phyloP scores from a whole-genome alignment of 2,888 invertebrate species.

The Eudasyphora cyanicolor region DNA sequence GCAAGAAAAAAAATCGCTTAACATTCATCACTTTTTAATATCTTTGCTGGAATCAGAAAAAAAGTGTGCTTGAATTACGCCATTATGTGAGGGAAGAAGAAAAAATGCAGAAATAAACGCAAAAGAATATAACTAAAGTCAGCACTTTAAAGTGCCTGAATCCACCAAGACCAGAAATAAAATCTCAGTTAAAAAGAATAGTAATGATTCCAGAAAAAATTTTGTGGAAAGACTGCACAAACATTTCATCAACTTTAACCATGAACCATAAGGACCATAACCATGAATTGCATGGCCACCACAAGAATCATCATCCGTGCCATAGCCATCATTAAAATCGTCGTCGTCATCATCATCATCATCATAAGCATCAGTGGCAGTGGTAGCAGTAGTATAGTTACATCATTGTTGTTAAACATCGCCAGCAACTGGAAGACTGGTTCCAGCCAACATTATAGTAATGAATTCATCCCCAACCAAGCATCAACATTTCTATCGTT shows the following conservation, averaged over 20 bases:
- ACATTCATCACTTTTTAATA: slow-evolving; percentile 23
- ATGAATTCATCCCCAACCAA: slow-evolving; percentile 20
- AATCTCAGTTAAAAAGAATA: neutral
- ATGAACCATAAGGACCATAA: neutral
- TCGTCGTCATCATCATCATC: neutral
- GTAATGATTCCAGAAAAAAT: neutral
- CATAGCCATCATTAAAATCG: slow-evolving; percentile 2
- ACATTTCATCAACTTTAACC: neutral
- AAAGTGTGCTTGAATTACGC: slow-evolving; percentile 18
- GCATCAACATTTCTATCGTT: neutral
- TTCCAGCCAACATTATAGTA: neutral
- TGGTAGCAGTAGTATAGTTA: too few species aligned
- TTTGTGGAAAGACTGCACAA: neutral
- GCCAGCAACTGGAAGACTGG: neutral
- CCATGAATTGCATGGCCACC: slow-evolving; percentile 2
- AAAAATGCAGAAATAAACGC: neutral
- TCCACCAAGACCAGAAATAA: neutral
- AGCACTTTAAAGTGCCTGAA: too few species aligned
- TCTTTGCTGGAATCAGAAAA: slow-evolving; percentile 28
- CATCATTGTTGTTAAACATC: too few species aligned
- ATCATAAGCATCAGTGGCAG: neutral
- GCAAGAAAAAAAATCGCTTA: slow-evolving; percentile 12
- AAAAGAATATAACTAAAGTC: neutral
- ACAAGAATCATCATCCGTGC: neutral
- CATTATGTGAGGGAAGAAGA: slow-evolving; percentile 38